Percentiles rank a stretch among this genome's conserved stretches.
Conservation (phyloP, 2,797 vertebrate genomes). For the Eupleurogrammus muticus region DNA sequence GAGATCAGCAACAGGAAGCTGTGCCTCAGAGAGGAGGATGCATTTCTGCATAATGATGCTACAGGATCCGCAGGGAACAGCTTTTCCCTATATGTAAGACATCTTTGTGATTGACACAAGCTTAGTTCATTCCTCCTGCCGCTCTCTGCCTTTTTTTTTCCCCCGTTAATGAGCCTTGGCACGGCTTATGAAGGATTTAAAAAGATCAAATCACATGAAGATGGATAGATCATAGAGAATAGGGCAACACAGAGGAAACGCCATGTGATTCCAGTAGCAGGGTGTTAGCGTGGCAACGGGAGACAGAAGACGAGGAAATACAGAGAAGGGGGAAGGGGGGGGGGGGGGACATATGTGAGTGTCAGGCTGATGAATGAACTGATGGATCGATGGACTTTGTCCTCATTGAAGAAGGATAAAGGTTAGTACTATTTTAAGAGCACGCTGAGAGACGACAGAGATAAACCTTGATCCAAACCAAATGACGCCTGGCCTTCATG, state of each 20-base stretch:
- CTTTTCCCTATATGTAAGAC: constrained; percentile 59
- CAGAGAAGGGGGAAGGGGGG: neutral
- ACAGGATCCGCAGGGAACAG: constrained; percentile 48
- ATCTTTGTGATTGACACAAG: constrained; percentile 65
- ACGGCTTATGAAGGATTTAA: constrained; percentile 62
- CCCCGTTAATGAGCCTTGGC: constrained; percentile 67
- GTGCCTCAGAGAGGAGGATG: constrained; percentile 53
- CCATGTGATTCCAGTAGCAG: constrained; percentile 46
- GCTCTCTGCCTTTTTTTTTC: constrained; percentile 33
- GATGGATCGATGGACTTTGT: constrained; percentile 8
- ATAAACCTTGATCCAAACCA: constrained; percentile 25
- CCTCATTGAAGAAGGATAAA: constrained; percentile 40
- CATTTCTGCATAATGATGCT: constrained; percentile 61
- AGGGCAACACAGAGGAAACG: constrained; percentile 45
- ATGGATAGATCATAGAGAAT: constrained; percentile 66
- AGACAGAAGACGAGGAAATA: constrained; percentile 50
- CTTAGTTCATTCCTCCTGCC: constrained; percentile 55
- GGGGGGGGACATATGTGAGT: neutral
- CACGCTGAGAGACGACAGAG: constrained; percentile 20
- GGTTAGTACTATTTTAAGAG: constrained; percentile 33
- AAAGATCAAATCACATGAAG: constrained; percentile 68
- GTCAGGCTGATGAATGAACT: constrained; percentile 14
- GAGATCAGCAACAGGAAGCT: constrained; percentile 48
- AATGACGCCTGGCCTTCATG: constrained; percentile 56
- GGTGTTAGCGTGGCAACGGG: constrained; percentile 45